Evolutionary conservation across 2,113 vertebrate genomes (phyloP).

Genomic region (Scatophagus argus): DNA sequence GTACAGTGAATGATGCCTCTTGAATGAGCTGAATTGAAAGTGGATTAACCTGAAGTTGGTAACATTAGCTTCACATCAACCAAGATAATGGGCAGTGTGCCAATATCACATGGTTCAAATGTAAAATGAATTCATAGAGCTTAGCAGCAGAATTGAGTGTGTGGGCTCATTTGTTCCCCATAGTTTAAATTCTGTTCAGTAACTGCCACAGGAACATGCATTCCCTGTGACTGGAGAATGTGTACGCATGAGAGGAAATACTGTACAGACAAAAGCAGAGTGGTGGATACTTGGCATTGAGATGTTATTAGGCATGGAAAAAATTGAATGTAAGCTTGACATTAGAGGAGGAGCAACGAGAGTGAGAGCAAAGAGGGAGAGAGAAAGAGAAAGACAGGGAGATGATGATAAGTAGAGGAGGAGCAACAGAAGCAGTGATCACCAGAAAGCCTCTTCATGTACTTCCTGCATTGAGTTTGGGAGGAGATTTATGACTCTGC

Average conservation of each 20-base stretch:
- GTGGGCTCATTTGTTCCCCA: conserved; percentile 5
- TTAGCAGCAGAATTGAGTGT: background rate
- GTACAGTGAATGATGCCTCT: background rate
- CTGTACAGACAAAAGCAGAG: background rate
- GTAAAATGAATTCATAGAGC: conserved; percentile 1
- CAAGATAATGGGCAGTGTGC: background rate
- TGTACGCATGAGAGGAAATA: background rate
- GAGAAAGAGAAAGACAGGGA: conserved; percentile 35
- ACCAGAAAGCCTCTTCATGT: conserved; percentile 34
- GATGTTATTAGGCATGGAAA: conserved; percentile 41
- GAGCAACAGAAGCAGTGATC: conserved; percentile 31
- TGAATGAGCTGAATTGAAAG: background rate
- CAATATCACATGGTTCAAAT: background rate
- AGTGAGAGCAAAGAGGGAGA: conserved; percentile 22
- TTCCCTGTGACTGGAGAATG: background rate
- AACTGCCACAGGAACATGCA: background rate
- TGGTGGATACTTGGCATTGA: conserved; percentile 37
- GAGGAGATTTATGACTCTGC: conserved; percentile 71
- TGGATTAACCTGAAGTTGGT: conserved; percentile 4
- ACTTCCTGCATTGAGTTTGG: conserved; percentile 60
- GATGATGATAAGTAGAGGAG: conserved; percentile 51
- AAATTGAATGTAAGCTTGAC: conserved; percentile 41
- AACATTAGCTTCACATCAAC: background rate
- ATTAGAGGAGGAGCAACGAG: conserved; percentile 35
- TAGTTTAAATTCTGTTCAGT: background rate